Conservation (phyloP, 2,888 invertebrate species). For the Nephrotoma guestfalica region DNA sequence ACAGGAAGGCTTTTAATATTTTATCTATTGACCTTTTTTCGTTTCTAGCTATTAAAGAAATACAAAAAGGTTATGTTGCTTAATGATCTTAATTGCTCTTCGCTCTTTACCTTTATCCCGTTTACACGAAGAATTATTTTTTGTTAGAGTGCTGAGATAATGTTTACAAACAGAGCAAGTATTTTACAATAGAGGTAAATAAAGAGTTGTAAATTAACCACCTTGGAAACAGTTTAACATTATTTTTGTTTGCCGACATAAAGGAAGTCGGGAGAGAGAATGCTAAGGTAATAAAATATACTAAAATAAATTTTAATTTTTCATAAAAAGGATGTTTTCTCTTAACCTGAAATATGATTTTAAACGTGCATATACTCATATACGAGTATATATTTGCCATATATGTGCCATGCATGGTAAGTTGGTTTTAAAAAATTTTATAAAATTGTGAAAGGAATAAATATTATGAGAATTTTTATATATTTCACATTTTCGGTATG, state of each 20-base stretch:
- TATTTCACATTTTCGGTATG: no score
- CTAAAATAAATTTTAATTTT: no score
- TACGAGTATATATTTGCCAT: no score
- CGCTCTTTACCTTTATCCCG: neutral
- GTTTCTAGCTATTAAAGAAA: neutral
- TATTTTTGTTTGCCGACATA: no score
- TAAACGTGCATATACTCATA: neutral
- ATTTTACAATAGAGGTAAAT: neutral
- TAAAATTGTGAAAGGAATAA: no score
- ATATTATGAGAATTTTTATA: no score
- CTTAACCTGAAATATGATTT: neutral
- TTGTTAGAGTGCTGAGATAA: neutral
- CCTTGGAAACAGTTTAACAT: neutral
- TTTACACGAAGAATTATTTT: neutral
- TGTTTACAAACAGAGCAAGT: neutral
- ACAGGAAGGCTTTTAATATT: neutral
- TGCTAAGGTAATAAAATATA: no score
- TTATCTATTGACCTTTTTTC: neutral
- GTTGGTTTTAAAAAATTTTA: no score
- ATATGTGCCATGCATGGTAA: no score
- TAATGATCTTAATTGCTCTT: neutral
- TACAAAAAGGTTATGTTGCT: neutral
- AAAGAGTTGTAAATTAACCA: neutral
- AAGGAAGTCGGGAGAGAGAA: no score
- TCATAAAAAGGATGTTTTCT: neutral